Conservation (phyloP, 2,113 vertebrate species). For the Crotophaga sulcirostris region DNA sequence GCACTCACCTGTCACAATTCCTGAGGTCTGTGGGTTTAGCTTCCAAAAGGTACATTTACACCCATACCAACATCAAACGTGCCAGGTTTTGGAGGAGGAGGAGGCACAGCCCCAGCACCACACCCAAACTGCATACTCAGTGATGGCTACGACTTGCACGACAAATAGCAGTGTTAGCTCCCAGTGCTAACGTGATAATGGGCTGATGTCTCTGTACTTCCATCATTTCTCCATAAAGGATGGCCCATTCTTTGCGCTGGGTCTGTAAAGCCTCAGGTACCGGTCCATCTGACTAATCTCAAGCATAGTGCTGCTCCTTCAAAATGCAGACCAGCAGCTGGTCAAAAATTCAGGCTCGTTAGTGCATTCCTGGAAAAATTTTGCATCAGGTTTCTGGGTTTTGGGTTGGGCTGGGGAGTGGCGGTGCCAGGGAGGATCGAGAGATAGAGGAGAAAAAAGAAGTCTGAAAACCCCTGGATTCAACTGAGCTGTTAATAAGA, state of each 20-base stretch:
- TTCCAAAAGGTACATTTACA: not conserved
- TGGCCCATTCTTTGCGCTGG: not conserved
- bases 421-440: not conserved
- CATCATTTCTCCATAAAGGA: not conserved
- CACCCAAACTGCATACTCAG: not conserved
- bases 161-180: not conserved
- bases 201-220: not conserved
- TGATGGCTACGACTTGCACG: not conserved
- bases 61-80: not conserved
- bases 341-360: not conserved
- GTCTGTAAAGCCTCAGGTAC: not conserved
- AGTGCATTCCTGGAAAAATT: not conserved
- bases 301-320: not conserved
- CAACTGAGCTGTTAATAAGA: not conserved
- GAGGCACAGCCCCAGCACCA: not conserved
- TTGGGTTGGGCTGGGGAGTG: not conserved
- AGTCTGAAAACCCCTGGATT: not conserved
- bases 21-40: not conserved
- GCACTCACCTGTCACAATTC: not conserved
- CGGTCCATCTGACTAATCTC: not conserved
- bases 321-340: not conserved
- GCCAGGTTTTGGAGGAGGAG: not conserved
- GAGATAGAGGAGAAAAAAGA: no score
- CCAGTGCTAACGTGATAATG: rapidly evolving
- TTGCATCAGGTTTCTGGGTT: not conserved